phyloP scores from a whole-genome alignment of 2,888 invertebrate species.

The Protophormia terraenovae region DNA sequence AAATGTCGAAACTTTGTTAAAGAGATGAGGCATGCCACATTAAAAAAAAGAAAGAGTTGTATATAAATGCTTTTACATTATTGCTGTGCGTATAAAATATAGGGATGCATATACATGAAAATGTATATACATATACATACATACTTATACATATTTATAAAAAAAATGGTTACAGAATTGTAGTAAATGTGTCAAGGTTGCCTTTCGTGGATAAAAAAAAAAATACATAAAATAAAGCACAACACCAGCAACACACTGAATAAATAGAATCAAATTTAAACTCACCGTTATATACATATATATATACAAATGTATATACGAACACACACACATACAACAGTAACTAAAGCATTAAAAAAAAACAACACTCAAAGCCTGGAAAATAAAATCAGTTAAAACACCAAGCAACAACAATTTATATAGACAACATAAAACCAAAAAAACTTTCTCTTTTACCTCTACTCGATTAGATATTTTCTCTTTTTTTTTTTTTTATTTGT shows the following conservation, averaged over 20 bases:
- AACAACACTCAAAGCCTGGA: neutral
- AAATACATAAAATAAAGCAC: neutral
- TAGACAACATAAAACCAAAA: neutral
- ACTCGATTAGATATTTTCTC: too few relatives aligned
- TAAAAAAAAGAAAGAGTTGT: too few relatives aligned
- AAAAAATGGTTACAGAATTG: neutral
- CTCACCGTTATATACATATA: neutral
- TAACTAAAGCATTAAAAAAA: too few relatives aligned
- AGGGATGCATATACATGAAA: too few relatives aligned
- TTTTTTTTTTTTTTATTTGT: neutral
- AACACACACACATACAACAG: neutral
- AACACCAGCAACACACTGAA: neutral
- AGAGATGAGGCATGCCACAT: too few relatives aligned
- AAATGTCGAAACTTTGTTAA: too few relatives aligned
- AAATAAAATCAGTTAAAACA: constrained; percentile 8
- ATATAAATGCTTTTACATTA: too few relatives aligned
- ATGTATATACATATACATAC: neutral
- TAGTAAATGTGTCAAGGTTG: constrained; percentile 52
- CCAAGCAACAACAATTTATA: constrained; percentile 18
- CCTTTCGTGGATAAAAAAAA: neutral
- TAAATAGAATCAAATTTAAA: constrained; percentile 7
- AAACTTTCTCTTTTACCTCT: too few relatives aligned
- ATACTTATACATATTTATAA: neutral
- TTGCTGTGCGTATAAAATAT: too few relatives aligned
- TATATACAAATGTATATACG: neutral